These are phyloP conservation scores for Idris sp. DNA, from an alignment of 1,140 invertebrate genomes.

Conservation along the genomic window DNA sequence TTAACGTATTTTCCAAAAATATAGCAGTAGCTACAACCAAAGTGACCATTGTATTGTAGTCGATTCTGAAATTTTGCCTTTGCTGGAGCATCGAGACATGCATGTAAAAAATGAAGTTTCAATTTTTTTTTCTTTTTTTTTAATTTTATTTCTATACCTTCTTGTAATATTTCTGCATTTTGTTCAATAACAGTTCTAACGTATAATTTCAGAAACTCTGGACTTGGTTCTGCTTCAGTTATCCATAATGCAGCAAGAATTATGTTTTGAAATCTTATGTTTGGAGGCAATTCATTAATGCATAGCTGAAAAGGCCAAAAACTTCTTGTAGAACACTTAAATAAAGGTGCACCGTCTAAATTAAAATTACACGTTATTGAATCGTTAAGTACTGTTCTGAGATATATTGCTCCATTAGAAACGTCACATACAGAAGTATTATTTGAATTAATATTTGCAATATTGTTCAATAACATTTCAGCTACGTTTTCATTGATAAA, in stretches of 20 bases:
- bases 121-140: background rate
- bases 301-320: conserved; percentile 16
- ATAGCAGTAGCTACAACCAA: no score
- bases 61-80: conserved; percentile 7
- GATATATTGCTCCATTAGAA: background rate
- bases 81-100: conserved; percentile 20
- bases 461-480: no score
- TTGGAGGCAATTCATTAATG: conserved; percentile 9
- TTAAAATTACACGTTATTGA: conserved; percentile 12
- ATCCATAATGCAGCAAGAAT: conserved; percentile 24
- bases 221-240: conserved; percentile 11
- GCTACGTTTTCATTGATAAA: no score
- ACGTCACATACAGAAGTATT: no score
- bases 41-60: no score
- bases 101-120: conserved; percentile 1
- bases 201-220: conserved; percentile 14
- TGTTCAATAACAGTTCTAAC: conserved; percentile 2
- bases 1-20: no score
- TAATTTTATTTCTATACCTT: background rate
- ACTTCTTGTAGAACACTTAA: conserved; percentile 5
- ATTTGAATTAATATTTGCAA: no score
- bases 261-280: conserved; percentile 20
- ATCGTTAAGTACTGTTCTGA: background rate
- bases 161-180: background rate
- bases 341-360: background rate